Percentiles rank a stretch among this genome's conserved stretches.
Evolutionary conservation across 2,888 invertebrate species (phyloP).

Genomic region (Phanerotoma sp.): DNA sequence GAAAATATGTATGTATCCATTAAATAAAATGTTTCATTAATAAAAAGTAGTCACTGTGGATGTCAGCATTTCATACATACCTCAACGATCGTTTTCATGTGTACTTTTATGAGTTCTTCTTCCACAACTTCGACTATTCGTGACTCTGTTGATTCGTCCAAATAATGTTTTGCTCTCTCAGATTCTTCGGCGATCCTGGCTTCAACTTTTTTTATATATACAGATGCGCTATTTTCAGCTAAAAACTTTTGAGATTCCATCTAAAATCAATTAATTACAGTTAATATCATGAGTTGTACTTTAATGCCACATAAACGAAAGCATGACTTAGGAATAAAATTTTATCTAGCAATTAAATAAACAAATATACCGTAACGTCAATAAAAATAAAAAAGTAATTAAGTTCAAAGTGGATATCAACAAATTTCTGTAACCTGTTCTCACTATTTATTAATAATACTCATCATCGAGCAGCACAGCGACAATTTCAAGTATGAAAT

Average conservation of each 20-base stretch:
- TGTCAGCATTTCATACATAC: conserved; percentile 43
- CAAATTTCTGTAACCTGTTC: too few species aligned
- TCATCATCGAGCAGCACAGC: too few species aligned
- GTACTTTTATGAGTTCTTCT: conserved; percentile 95
- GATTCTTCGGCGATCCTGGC: conserved; percentile 96
- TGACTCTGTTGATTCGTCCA: conserved; percentile 96
- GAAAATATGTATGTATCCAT: conserved; percentile 16
- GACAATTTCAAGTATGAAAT: too few species aligned
- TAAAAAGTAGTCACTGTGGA: background rate
- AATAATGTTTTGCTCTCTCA: conserved; percentile 94
- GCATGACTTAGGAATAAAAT: too few species aligned
- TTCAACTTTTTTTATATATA: conserved; percentile 98
- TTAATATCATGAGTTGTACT: too few species aligned
- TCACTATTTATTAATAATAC: too few species aligned
- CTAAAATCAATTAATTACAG: conserved; percentile 51
- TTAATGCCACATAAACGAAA: background rate
- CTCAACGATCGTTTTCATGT: conserved; percentile 96
- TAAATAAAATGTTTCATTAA: background rate
- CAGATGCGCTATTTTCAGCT: conserved; percentile 97
- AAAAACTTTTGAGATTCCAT: conserved; percentile 98
- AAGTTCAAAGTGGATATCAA: background rate
- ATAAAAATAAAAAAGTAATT: background rate
- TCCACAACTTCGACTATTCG: conserved; percentile 96
- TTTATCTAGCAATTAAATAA: background rate
- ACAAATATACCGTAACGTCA: too few species aligned